Evolutionary conservation across 1,140 invertebrate genomes (phyloP).

Genomic region (Anastrepha ludens): DNA sequence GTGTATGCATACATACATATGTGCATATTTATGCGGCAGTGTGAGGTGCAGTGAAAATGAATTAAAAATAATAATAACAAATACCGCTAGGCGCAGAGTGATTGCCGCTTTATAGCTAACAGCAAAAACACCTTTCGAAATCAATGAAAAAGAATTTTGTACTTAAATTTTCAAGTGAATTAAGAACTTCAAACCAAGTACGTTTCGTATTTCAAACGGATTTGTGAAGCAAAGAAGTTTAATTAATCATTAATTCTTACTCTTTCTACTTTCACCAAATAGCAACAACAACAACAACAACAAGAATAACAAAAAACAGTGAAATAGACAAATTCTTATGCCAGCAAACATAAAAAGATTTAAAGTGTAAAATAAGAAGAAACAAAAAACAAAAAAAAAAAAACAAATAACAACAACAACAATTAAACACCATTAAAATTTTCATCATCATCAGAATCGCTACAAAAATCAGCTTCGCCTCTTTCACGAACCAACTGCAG

Average conservation of each 20-base stretch:
- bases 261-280: not conserved
- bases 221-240: not conserved
- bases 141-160: not conserved
- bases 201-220: not conserved
- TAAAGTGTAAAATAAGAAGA: not conserved
- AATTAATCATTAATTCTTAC: not conserved
- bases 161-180: not conserved
- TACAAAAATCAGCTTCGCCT: not conserved
- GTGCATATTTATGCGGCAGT: no score
- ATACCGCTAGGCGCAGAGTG: slow-evolving; percentile 17
- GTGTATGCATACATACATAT: not conserved
- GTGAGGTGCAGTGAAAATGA: slow-evolving; percentile 11
- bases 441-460: not conserved
- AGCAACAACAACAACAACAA: slow-evolving; percentile 18
- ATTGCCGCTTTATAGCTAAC: not conserved
- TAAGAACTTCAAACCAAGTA: not conserved
- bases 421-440: not conserved
- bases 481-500: not conserved
- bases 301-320: not conserved
- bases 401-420: not conserved
- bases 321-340: not conserved
- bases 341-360: not conserved
- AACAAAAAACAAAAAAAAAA: not conserved
- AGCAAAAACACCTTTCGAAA: slow-evolving; percentile 24
- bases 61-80: not conserved